These are phyloP conservation scores for Fregetta grallaria DNA, from an alignment of 2,113 vertebrate genomes.

Conservation along the genomic window DNA sequence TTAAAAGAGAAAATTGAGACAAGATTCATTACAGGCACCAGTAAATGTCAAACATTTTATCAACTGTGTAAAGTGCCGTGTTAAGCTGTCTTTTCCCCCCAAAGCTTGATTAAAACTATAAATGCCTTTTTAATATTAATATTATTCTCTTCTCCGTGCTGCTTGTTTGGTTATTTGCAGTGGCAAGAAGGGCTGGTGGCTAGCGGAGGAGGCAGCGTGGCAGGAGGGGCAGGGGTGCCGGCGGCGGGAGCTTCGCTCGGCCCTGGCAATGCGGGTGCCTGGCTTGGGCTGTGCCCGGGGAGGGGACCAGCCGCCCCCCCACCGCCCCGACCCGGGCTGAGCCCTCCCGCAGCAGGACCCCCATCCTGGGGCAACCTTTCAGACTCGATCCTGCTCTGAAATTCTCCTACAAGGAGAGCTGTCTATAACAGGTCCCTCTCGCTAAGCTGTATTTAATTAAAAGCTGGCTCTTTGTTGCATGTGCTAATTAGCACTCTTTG, in stretches of 20 bases:
- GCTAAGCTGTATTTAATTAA: constrained; percentile 47
- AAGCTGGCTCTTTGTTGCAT: constrained; percentile 11
- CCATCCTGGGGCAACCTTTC: rapidly evolving
- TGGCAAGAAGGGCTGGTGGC: not conserved
- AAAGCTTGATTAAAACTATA: constrained; percentile 70
- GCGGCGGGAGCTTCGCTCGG: rapidly evolving
- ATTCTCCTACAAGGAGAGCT: not conserved
- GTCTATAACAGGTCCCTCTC: not conserved
- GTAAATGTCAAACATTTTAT: constrained; percentile 76
- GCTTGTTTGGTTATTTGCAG: not conserved
- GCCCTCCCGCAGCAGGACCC: rapidly evolving
- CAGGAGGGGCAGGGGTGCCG: not conserved
- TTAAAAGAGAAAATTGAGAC: constrained; percentile 61
- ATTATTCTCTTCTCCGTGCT: not conserved
- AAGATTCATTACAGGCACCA: constrained; percentile 54
- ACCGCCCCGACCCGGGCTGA: not conserved
- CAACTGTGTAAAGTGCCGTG: constrained; percentile 51
- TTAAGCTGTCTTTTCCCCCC: constrained; percentile 50
- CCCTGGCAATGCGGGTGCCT: rapidly evolving
- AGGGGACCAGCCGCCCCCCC: not conserved
- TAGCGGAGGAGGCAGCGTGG: not conserved
- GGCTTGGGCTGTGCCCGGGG: not conserved
- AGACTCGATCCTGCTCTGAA: not conserved
- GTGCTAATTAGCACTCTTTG: constrained; percentile 40
- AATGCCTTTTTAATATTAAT: constrained; percentile 67